Percentiles rank a stretch among this genome's conserved stretches.
These are phyloP conservation scores for Perdita meconis DNA, from an alignment of 2,888 invertebrate species.

Conservation along the genomic window DNA sequence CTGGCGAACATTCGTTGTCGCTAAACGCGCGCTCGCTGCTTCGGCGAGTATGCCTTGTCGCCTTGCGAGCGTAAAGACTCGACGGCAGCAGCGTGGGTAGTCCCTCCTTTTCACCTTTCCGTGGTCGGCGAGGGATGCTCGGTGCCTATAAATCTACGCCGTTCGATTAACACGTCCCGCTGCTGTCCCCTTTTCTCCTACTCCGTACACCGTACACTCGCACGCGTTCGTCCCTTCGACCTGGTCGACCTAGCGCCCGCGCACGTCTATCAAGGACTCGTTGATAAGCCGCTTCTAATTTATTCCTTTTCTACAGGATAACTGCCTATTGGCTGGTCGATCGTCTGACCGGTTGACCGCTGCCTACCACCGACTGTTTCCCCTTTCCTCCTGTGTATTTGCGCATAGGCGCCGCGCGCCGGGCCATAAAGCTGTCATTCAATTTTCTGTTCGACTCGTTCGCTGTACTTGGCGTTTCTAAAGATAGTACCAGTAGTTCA, in stretches of 20 bases:
- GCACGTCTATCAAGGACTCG: conserved; percentile 61
- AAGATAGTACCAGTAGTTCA: too few relatives aligned
- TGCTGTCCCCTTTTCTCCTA: conserved; percentile 32
- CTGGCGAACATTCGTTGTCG: background rate
- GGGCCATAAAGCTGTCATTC: too few relatives aligned
- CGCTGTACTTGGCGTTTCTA: too few relatives aligned
- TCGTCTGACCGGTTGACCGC: too few relatives aligned
- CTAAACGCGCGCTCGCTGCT: conserved; percentile 7
- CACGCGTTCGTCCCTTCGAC: conserved; percentile 26
- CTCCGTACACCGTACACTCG: too few relatives aligned
- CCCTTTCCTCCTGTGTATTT: background rate
- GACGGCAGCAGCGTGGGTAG: conserved; percentile 57
- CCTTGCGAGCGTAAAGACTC: conserved; percentile 26
- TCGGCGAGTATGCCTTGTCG: background rate
- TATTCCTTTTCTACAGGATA: conserved; percentile 72
- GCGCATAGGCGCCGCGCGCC: conserved; percentile 41
- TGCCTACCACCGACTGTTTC: conserved; percentile 10
- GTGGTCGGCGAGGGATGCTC: conserved; percentile 26
- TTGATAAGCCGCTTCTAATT: conserved; percentile 71
- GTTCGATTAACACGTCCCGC: conserved; percentile 66
- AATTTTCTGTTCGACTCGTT: background rate
- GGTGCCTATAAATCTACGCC: conserved; percentile 55
- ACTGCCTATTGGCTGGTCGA: too few relatives aligned
- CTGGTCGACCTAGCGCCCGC: conserved; percentile 20
- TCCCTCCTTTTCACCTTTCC: conserved; percentile 41